Base-by-base conservation (phyloP, 2,797 vertebrate genomes). In the Oceanodroma leucorhoa region DNA sequence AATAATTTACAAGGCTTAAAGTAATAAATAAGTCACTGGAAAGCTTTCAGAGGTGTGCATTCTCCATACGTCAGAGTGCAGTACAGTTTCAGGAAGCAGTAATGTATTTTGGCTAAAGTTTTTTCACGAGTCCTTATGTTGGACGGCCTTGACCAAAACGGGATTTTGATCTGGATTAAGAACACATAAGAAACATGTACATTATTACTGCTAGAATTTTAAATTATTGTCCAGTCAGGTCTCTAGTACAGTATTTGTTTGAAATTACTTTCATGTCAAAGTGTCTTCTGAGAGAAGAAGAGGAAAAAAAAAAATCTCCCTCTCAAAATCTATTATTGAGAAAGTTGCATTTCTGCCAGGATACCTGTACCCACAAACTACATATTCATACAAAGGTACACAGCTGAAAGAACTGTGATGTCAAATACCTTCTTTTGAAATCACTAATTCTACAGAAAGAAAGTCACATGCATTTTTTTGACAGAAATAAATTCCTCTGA, bases 111-210 rank as follows among this genome's bases (percentile, higher is more conserved):
- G 1, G 11, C 18, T 41, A 23, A 90, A 97, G 27, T 75, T 54
- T 94, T 96, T 90, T 57, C 27, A 17, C 10, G 62, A 93, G 77
- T 89, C 55, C 97, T 98, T 96, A 98, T 1, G 95, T 97, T 66
- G 98, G 98, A 64, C 98, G 98, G 67, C 98, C 96, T 96, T 94
- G 97, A 76, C 95, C 97, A 95, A 98, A 98, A 86, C 98, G 98
- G 73, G 96, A 54, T 96, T 98, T 98, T 84, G 98, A 97, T 94
- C 98, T 98, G 90, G 55, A 94, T 91, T 89, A 90, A 67, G 94
- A 97, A 97, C 65, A 97, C 88, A 96, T 0, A 87, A 86, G 30
- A 91, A 83, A 51, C 11, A n/a, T 2, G 22, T 17, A 26, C 8
- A 11, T 80, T 60, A 64, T 32, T 24, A 41, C 11, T 29, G 19